These are phyloP conservation scores for Strongylocentrotus purpuratus DNA, from an alignment of 35 echinoderm and acorn worm species.

Conservation along the genomic window DNA sequence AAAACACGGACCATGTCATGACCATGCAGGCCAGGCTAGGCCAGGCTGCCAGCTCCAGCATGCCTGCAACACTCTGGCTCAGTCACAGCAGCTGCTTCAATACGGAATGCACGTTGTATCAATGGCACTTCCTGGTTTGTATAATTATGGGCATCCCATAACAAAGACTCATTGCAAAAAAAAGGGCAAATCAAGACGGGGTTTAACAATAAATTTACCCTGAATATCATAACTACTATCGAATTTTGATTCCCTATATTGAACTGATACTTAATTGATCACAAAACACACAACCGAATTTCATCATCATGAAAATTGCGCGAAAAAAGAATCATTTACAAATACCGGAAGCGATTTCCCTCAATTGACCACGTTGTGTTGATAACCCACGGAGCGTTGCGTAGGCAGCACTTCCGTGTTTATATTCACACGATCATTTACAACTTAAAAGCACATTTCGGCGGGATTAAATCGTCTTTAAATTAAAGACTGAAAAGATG, in stretches of 20 bases:
- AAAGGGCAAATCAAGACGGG: not conserved
- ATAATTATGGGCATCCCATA: not conserved
- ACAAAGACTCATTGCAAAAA: not conserved
- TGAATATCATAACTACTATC: not conserved
- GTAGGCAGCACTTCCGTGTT: slow-evolving; percentile 87
- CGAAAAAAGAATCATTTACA: not conserved
- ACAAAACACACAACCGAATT: not conserved
- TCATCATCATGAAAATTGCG: not conserved
- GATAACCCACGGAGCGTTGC: slow-evolving; percentile 42
- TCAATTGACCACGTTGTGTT: slow-evolving; percentile 41
- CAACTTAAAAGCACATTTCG: not conserved
- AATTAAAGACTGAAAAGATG: not conserved
- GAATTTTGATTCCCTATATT: not conserved
- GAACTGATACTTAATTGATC: not conserved
- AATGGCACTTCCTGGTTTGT: slow-evolving; percentile 51
- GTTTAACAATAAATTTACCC: not conserved
- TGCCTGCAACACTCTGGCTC: too few relatives aligned
- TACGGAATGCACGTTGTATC: slow-evolving; percentile 10
- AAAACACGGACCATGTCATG: too few relatives aligned
- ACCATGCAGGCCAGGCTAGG: too few relatives aligned
- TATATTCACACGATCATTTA: slow-evolving; percentile 38
- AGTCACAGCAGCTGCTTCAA: not conserved
- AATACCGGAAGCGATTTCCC: slow-evolving; percentile 51
- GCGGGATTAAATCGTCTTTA: not conserved
- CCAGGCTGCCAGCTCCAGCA: too few relatives aligned